Conservation (phyloP, 2,888 invertebrate species). For the Agrenia bidenticulata region DNA sequence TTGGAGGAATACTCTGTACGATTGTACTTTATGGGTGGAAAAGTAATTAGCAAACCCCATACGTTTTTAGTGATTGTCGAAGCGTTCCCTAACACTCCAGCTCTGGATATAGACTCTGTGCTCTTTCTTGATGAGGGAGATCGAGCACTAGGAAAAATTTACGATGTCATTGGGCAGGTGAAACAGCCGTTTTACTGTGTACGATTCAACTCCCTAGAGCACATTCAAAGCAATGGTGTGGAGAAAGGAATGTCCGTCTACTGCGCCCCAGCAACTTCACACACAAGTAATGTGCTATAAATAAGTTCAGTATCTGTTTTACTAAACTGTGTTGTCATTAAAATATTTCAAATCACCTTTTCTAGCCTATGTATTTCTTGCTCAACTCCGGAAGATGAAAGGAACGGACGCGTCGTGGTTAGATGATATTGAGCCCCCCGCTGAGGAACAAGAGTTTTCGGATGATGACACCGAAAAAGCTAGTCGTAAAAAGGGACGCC, state of each 20-base stretch:
- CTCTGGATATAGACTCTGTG: constrained; percentile 82
- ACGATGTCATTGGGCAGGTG: constrained; percentile 90
- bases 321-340: constrained; percentile 4
- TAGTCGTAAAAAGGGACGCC: constrained; percentile 49
- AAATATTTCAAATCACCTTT: too few relatives aligned
- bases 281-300: constrained; percentile 60
- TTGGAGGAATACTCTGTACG: too few relatives aligned
- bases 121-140: constrained; percentile 80
- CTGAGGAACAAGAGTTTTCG: constrained; percentile 72
- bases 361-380: constrained; percentile 41
- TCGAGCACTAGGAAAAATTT: constrained; percentile 74
- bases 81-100: constrained; percentile 69
- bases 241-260: constrained; percentile 72
- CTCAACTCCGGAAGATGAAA: constrained; percentile 59
- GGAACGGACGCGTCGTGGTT: constrained; percentile 89
- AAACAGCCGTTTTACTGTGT: constrained; percentile 82
- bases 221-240: constrained; percentile 70
- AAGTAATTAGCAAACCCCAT: too few relatives aligned
- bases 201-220: constrained; percentile 79
- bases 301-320: constrained; percentile 10
- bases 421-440: constrained; percentile 77
- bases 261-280: constrained; percentile 75
- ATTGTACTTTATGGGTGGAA: too few relatives aligned
- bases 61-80: constrained; percentile 70
- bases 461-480: constrained; percentile 81